Evolutionary conservation across 2,113 vertebrate species (phyloP).

Genomic region (Sinocyclocheilus grahami): DNA sequence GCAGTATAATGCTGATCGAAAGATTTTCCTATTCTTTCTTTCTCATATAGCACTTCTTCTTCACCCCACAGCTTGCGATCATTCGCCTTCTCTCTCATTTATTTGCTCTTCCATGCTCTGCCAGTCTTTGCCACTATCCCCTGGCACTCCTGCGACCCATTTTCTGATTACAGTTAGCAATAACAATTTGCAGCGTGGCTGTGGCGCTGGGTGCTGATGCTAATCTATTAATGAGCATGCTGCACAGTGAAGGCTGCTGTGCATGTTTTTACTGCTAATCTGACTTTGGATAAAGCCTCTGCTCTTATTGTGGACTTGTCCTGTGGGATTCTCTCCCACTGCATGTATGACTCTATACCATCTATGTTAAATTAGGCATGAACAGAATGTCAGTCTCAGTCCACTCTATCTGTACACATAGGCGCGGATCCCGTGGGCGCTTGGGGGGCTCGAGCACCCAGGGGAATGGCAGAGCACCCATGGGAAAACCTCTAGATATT

Average conservation of each 20-base stretch:
- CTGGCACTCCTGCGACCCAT: slow-evolving; percentile 20
- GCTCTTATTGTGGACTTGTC: background rate
- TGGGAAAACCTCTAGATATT: too few species aligned
- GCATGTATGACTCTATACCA: background rate
- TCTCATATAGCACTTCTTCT: background rate
- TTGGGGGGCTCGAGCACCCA: too few species aligned
- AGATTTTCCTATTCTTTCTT: background rate
- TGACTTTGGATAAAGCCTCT: slow-evolving; percentile 1
- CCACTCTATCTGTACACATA: too few species aligned
- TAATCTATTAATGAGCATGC: slow-evolving; percentile 38
- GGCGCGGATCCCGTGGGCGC: too few species aligned
- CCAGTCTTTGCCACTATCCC: slow-evolving; percentile 24
- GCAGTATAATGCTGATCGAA: background rate
- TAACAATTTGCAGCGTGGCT: slow-evolving; percentile 32
- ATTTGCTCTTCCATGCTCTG: slow-evolving; percentile 11
- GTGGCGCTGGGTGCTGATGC: background rate
- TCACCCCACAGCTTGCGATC: background rate
- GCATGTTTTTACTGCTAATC: slow-evolving; percentile 21
- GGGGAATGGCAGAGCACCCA: too few species aligned
- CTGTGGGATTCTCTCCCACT: background rate
- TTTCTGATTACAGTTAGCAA: slow-evolving; percentile 35
- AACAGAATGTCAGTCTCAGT: background rate
- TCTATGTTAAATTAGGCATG: background rate
- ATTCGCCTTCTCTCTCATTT: slow-evolving; percentile 18
- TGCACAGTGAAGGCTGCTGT: background rate